Conservation (phyloP, 2,113 vertebrate species). For the Rafetus swinhoei region DNA sequence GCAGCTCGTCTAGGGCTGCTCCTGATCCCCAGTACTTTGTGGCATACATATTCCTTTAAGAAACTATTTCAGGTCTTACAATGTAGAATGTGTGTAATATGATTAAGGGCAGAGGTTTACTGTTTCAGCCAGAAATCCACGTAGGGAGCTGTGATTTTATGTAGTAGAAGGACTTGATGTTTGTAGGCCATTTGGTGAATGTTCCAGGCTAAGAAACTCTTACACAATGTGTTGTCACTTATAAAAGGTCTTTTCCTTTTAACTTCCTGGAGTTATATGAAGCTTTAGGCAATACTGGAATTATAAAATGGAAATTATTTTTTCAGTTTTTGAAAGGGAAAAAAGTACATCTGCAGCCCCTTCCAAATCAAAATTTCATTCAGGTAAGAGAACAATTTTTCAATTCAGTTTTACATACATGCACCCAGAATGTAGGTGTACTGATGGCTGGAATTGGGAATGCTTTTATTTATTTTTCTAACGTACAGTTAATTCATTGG, state of each 20-base stretch:
- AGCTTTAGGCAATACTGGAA: not conserved
- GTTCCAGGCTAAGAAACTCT: not conserved
- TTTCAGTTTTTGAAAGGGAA: conserved; percentile 24
- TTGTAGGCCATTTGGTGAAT: not conserved
- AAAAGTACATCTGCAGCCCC: not conserved
- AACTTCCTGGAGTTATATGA: not conserved
- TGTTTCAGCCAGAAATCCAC: not conserved
- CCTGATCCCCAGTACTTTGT: not conserved
- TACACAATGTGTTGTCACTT: not conserved
- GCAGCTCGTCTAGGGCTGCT: too few species aligned
- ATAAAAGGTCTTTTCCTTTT: conserved; percentile 2
- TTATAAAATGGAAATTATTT: conserved; percentile 14
- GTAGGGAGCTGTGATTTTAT: not conserved
- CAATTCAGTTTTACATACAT: conserved; percentile 30
- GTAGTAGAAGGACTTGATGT: not conserved
- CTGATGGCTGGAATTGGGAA: conserved; percentile 43
- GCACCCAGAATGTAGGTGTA: conserved; percentile 1
- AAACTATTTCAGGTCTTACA: not conserved
- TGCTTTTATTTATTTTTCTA: conserved; percentile 58
- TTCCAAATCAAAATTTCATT: not conserved
- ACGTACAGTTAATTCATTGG: conserved; percentile 59
- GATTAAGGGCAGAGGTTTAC: not conserved
- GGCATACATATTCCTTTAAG: not conserved
- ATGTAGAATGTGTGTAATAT: not conserved
- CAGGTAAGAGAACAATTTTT: not conserved